These are phyloP conservation scores for Promerops cafer DNA, from an alignment of 2,113 vertebrate genomes.

Conservation along the genomic window DNA sequence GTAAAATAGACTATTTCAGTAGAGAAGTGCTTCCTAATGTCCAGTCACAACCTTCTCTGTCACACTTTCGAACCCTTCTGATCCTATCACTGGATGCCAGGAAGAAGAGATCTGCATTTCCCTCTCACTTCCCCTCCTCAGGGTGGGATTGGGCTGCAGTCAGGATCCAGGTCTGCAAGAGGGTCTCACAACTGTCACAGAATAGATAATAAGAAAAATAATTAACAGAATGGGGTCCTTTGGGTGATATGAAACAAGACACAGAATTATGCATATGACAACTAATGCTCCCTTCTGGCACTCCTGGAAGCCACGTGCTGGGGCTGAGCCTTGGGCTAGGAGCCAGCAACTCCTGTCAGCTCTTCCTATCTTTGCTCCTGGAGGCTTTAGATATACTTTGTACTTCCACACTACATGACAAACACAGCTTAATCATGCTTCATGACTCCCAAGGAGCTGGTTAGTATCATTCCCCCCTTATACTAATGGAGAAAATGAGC, in stretches of 20 bases:
- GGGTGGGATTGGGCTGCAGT: background rate
- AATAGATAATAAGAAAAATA: background rate
- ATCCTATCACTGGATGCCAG: background rate
- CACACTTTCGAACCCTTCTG: background rate
- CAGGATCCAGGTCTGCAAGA: background rate
- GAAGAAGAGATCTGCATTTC: background rate
- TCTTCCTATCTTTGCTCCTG: conserved; percentile 19
- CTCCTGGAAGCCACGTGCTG: background rate
- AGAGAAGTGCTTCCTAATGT: background rate
- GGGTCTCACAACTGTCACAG: background rate
- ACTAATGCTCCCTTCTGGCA: background rate
- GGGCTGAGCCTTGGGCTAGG: background rate
- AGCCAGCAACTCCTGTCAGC: conserved; percentile 5
- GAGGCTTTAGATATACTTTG: background rate
- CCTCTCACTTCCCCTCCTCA: background rate
- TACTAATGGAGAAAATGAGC: conserved; percentile 9
- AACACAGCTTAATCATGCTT: conserved; percentile 34
- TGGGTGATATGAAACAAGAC: background rate
- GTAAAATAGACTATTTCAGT: background rate
- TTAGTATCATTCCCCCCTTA: background rate
- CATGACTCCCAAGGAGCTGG: background rate
- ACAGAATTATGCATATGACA: background rate
- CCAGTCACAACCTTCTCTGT: background rate
- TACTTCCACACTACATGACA: background rate
- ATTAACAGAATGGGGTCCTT: background rate